phyloP scores from a whole-genome alignment of 2,113 vertebrate species.

The Percina caprodes region DNA sequence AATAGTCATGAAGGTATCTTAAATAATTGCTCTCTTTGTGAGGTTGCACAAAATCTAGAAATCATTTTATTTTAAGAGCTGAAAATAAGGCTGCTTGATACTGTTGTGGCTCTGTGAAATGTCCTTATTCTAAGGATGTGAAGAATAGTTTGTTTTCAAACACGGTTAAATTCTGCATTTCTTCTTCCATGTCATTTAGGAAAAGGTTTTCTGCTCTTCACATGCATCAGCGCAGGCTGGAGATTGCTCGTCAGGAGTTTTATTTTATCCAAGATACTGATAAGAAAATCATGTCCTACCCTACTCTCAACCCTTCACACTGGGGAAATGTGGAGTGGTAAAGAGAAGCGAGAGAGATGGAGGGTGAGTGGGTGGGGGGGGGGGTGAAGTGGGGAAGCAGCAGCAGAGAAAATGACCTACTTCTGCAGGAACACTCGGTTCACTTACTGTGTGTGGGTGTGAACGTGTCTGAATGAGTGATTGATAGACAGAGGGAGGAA shows the following conservation, averaged over 20 bases:
- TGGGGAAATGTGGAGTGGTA: not conserved
- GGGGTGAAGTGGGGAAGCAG: slow-evolving; percentile 16
- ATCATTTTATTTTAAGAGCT: too few relatives aligned
- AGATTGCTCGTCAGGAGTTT: not conserved
- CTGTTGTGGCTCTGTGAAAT: too few relatives aligned
- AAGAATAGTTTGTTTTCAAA: too few relatives aligned
- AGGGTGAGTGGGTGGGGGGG: slow-evolving; percentile 7
- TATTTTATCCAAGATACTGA: not conserved
- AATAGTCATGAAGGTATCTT: not conserved
- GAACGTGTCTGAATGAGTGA: slow-evolving; percentile 63
- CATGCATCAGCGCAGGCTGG: not conserved
- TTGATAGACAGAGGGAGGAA: slow-evolving; percentile 57
- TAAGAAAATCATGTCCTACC: not conserved
- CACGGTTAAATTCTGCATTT: not conserved
- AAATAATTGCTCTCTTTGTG: too few relatives aligned
- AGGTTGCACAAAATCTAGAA: too few relatives aligned
- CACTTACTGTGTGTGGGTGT: slow-evolving; percentile 45
- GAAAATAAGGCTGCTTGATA: too few relatives aligned
- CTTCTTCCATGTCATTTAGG: not conserved
- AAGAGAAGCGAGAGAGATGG: slow-evolving; percentile 12
- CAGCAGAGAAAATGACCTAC: slow-evolving; percentile 63
- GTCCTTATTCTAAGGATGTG: too few relatives aligned
- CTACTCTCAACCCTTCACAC: not conserved
- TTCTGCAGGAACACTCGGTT: slow-evolving; percentile 74
- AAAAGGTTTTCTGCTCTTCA: not conserved